Evolutionary conservation across 2,797 vertebrate species (phyloP).

Genomic region (Neosilurus hyrtlii): DNA sequence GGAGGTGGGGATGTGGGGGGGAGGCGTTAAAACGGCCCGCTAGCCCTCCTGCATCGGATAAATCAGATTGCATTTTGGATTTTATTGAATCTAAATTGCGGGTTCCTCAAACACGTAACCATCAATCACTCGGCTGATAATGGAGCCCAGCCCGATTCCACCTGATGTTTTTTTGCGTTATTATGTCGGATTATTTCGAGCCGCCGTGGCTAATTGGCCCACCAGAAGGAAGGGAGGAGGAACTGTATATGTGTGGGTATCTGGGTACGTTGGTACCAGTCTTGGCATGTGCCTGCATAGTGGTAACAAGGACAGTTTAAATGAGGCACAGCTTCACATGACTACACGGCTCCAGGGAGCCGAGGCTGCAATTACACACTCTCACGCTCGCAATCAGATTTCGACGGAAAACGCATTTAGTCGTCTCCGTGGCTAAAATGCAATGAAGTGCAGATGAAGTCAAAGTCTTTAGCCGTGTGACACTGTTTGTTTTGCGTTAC

Average conservation of each 20-base stretch:
- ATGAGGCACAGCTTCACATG: slow-evolving; percentile 86
- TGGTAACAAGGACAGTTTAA: slow-evolving; percentile 74
- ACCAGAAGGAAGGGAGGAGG: slow-evolving; percentile 82
- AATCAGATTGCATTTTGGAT: slow-evolving; percentile 89
- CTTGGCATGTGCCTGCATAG: slow-evolving; percentile 58
- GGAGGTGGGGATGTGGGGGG: slow-evolving; percentile 31
- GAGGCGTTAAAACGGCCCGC: not conserved
- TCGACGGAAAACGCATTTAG: slow-evolving; percentile 80
- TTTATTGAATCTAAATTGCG: slow-evolving; percentile 99
- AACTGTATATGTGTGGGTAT: slow-evolving; percentile 57
- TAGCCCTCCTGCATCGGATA: slow-evolving; percentile 81
- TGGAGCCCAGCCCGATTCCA: slow-evolving; percentile 90
- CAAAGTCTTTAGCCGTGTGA: slow-evolving; percentile 79
- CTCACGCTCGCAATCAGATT: slow-evolving; percentile 90
- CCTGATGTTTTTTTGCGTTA: slow-evolving; percentile 95
- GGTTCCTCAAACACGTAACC: slow-evolving; percentile 78
- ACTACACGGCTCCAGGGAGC: slow-evolving; percentile 90
- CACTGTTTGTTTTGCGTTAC: slow-evolving; percentile 79
- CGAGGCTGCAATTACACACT: slow-evolving; percentile 90
- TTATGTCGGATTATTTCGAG: slow-evolving; percentile 97
- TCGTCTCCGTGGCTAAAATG: slow-evolving; percentile 63
- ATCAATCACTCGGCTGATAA: slow-evolving; percentile 97
- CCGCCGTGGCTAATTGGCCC: slow-evolving; percentile 92
- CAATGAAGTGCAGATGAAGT: slow-evolving; percentile 92
- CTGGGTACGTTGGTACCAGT: slow-evolving; percentile 18